Conservation (phyloP, 2,888 invertebrate genomes). For the Stictocephala bisonia region DNA sequence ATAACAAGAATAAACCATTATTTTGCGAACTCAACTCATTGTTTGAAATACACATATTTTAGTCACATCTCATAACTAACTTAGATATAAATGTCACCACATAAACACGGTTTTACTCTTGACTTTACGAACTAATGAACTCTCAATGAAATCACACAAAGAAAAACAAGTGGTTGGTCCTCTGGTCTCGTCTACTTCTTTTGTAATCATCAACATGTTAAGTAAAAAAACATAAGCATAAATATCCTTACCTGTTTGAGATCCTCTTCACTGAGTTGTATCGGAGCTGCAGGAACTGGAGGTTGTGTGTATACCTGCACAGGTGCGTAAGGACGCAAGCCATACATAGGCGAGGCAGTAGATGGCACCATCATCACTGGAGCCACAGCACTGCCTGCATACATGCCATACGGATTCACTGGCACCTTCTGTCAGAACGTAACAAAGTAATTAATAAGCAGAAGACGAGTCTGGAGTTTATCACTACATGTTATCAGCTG, state of each 20-base stretch:
- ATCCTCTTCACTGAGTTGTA: slow-evolving; percentile 70
- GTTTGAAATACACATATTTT: no score
- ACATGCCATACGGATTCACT: slow-evolving; percentile 63
- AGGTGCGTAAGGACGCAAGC: slow-evolving; percentile 63
- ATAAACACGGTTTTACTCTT: no score
- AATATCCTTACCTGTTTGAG: slow-evolving; percentile 70
- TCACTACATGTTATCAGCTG: no score
- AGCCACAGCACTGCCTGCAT: slow-evolving; percentile 67
- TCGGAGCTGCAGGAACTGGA: slow-evolving; percentile 66
- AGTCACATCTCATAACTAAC: no score
- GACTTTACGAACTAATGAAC: no score
- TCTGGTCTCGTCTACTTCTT: neutral
- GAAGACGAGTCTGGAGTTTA: no score
- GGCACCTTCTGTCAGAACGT: slow-evolving; percentile 65
- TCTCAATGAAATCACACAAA: slow-evolving; percentile 2
- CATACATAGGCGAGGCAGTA: slow-evolving; percentile 65
- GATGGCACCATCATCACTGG: slow-evolving; percentile 78
- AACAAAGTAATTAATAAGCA: no score
- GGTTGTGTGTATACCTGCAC: slow-evolving; percentile 65
- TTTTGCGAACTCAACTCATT: no score
- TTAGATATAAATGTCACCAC: no score
- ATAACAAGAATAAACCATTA: no score
- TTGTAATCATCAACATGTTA: no score
- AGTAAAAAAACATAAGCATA: no score
- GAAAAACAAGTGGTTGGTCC: neutral